Percentiles rank a stretch among this genome's conserved stretches.
Conservation (phyloP, 2,888 invertebrate genomes). For the Aphodius granarius region DNA sequence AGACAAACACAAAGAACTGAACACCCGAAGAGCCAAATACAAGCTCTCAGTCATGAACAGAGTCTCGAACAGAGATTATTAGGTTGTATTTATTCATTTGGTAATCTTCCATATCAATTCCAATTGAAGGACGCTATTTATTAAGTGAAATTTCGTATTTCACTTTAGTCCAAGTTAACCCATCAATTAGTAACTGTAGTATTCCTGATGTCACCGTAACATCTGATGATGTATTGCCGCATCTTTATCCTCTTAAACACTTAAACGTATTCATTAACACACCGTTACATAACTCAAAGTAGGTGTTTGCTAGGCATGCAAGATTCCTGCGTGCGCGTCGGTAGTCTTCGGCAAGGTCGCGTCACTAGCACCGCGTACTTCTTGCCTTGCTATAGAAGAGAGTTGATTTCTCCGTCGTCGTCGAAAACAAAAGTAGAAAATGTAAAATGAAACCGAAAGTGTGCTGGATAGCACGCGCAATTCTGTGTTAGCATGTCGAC, state of each 20-base stretch:
- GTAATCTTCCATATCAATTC: too few species aligned
- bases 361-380: background rate
- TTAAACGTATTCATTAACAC: background rate
- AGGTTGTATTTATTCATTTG: too few species aligned
- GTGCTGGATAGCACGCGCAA: conserved; percentile 24
- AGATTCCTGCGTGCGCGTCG: background rate
- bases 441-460: conserved; percentile 28
- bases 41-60: too few species aligned
- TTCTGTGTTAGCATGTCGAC: conserved; percentile 23
- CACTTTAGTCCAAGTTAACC: background rate
- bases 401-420: conserved; percentile 3
- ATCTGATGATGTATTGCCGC: background rate
- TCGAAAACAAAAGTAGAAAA: conserved; percentile 22
- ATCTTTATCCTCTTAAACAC: background rate
- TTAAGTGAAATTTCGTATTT: background rate
- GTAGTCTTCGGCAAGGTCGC: background rate
- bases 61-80: too few species aligned
- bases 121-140: too few species aligned
- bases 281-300: background rate
- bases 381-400: background rate
- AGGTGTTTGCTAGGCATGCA: background rate
- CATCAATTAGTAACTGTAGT: background rate
- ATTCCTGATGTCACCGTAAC: background rate
- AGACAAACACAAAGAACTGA: too few species aligned
- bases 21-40: too few species aligned